Base-by-base conservation (phyloP, 1,140 invertebrate species). In the Drosophila aff. region DNA sequence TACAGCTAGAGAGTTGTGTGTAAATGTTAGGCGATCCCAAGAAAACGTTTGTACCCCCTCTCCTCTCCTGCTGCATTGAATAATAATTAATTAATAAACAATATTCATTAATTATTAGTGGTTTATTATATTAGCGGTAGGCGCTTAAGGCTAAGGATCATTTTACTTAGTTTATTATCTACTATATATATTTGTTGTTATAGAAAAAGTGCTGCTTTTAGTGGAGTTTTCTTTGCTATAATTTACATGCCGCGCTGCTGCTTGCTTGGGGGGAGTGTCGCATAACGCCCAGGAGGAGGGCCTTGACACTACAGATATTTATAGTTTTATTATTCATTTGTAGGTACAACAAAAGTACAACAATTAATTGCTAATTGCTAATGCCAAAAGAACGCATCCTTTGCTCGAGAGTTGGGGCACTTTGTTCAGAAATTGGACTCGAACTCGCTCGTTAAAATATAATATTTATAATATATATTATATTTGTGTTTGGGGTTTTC, bases 141-240 rank as follows among this genome's bases (percentile, higher is more conserved):
- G 65, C 65, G 73, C 74, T 78, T 86, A 86, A 86, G 83, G 83
- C 83, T 86, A 80, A 79, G 58, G 68, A 62, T 76, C 71, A 63
- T 82, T 77, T 81, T 21, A 8, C 18, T 36, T 28, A 16, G 40
- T 64, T 44, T 38, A 21, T 18, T 52, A 33, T 33, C 0, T 33
- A 4, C 7, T 33, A 33, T 33, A 9, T 31, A 6, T 52, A 16
- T 28, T n/a, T n/a, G 16, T 49, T 16, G 7, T 23, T 49, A 31
- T 43, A 53, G 67, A 69, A 82, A 38, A 81, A 72, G 61, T 66
- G 64, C 73, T 81, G 40, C 36, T 52, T 60, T 60, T 3, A 36
- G 49, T 52, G 55, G 55, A 64, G 33, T 71, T 62, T 71, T 62
- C 41, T 16, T 76, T 16, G 52, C 77, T 62, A 61, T 84, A 81